A percentile compares a stretch with the other conserved stretches of the same genome.
Evolutionary conservation across 2,888 invertebrate species (phyloP).

Genomic region (Ophion obscuratus): DNA sequence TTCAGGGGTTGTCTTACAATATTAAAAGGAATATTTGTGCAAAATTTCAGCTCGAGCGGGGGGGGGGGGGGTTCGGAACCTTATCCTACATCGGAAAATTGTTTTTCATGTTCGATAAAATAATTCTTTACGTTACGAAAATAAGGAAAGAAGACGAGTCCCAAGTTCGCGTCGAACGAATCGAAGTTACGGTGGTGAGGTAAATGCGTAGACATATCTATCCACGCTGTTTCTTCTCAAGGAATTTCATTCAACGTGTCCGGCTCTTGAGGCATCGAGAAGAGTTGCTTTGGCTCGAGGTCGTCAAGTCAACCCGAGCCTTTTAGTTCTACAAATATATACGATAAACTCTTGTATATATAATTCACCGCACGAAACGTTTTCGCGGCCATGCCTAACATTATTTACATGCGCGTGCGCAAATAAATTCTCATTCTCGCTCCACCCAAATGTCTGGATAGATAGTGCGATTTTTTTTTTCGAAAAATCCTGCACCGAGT

Average conservation of each 20-base stretch:
- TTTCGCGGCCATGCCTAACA: slow-evolving; percentile 16
- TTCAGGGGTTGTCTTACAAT: too few species aligned
- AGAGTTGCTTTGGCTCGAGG: slow-evolving; percentile 55
- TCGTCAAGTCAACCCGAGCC: slow-evolving; percentile 55
- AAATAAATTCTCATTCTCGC: slow-evolving; percentile 14
- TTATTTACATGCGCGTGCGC: background rate
- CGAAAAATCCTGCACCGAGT: background rate
- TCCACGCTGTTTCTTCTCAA: slow-evolving; percentile 48
- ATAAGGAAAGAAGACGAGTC: background rate
- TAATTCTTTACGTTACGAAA: background rate
- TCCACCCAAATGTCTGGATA: background rate
- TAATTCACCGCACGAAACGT: background rate
- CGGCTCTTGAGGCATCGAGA: slow-evolving; percentile 33
- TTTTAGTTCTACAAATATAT: slow-evolving; percentile 32
- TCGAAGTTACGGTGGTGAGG: slow-evolving; percentile 8
- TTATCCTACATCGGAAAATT: too few species aligned
- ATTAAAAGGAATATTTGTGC: too few species aligned
- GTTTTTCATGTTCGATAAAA: too few species aligned
- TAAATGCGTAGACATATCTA: background rate
- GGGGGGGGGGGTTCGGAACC: too few species aligned
- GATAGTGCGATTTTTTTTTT: background rate
- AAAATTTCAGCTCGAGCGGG: too few species aligned
- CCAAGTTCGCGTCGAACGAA: slow-evolving; percentile 20
- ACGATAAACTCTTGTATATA: background rate
- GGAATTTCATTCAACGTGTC: slow-evolving; percentile 63